Conservation (phyloP, 1,140 invertebrate genomes). For the Drosophila equinoxialis region DNA sequence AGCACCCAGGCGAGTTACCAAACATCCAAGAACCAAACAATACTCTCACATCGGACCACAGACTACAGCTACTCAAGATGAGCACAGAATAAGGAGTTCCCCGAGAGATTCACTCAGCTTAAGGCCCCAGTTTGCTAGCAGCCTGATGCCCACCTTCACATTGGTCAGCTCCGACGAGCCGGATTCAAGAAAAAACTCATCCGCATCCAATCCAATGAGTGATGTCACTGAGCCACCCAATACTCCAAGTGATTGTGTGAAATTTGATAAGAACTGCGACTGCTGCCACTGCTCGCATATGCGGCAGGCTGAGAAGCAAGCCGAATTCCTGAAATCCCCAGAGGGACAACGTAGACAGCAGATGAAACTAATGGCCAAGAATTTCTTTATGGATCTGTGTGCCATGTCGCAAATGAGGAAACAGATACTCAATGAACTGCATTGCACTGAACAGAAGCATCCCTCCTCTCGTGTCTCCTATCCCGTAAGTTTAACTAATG, state of each 20-base stretch:
- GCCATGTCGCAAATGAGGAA: conserved; percentile 39
- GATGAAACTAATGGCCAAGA: conserved; percentile 56
- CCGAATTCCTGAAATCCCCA: conserved; percentile 36
- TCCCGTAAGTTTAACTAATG: conserved; percentile 46
- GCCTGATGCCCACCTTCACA: conserved; percentile 14
- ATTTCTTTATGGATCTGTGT: conserved; percentile 61
- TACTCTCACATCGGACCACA: too few species aligned
- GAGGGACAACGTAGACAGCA: conserved; percentile 48
- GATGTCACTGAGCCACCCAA: conserved; percentile 8
- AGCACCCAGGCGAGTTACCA: not conserved
- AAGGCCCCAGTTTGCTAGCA: not conserved
- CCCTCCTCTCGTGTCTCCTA: conserved; percentile 32
- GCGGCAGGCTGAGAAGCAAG: conserved; percentile 30
- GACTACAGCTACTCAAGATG: too few species aligned
- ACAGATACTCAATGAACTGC: conserved; percentile 21
- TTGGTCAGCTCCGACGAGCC: conserved; percentile 37
- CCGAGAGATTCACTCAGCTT: not conserved
- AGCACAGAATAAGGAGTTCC: not conserved
- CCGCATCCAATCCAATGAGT: not conserved
- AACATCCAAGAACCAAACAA: not conserved
- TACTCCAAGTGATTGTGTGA: conserved; percentile 29
- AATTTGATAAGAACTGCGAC: conserved; percentile 37
- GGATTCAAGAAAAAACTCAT: not conserved
- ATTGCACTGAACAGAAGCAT: conserved; percentile 21
- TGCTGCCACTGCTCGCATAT: conserved; percentile 63